Base-by-base conservation (phyloP, 2,797 vertebrate genomes). In the Clarias pachynema region DNA sequence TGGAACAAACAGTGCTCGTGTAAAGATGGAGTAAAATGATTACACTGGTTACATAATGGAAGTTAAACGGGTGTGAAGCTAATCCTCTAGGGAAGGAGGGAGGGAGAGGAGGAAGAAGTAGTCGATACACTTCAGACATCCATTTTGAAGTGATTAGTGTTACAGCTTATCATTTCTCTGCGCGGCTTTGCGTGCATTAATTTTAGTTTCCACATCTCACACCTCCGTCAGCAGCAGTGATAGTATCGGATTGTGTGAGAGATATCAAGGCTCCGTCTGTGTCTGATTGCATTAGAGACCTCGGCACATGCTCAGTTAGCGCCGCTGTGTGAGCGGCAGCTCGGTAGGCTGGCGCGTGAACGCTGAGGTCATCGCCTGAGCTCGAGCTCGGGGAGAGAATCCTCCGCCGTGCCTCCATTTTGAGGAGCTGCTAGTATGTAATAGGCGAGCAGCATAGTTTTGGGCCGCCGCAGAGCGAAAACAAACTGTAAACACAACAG, bases 311-410 rank as follows among this genome's bases (percentile, higher is more conserved):
- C 97, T 97, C 98, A 97, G 97, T 98, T 91, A 94, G 40, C 92
- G 94, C 89, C 94, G 94, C 93, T 94, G 49, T 53, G 49, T 53
- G 91, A 95, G 96, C 96, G 94, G 94, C 95, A 96, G 96, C 95
- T 98, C 96, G 95, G 94, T 96, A 96, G 96, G 96, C 95, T 97
- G 95, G 77, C 95, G 95, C 96, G 97, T 96, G 95, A 95, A 95
- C 96, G 96, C 97, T 98, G 97, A 98, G 97, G 97, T 98, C 98
- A 99, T 91, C 95, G 97, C 97, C 96, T 96, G 91, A 94, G 96
- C 96, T 96, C 96, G 91, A 94, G 96, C 96, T 96, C 95, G 94
- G 95, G 94, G 95, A 95, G 94, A 89, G 92, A 92, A 95, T 94
- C 95, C 89, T 88, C 88, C 37, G 85, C 96, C 96, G 95, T 95